Conservation (phyloP, 2,113 vertebrate species). For the Elgaria multicarinata region DNA sequence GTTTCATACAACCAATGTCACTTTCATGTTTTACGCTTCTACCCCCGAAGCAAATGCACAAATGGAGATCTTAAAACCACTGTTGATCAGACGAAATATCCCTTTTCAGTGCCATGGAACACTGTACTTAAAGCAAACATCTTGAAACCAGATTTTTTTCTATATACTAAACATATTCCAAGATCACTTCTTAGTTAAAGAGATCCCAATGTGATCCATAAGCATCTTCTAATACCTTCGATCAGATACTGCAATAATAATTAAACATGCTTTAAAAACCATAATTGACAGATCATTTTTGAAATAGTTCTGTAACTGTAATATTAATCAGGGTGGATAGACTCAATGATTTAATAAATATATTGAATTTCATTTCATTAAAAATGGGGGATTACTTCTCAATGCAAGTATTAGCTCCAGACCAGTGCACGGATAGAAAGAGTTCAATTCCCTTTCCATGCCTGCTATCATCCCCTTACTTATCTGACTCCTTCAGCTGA, state of each 20-base stretch:
- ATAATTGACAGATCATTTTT: background rate
- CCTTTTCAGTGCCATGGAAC: background rate
- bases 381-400: background rate
- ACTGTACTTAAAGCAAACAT: background rate
- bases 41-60: background rate
- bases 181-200: background rate
- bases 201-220: constrained; percentile 11
- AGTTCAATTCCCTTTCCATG: background rate
- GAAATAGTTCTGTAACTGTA: background rate
- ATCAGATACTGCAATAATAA: background rate
- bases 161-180: constrained; percentile 19
- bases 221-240: background rate
- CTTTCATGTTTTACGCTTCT: background rate
- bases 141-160: background rate
- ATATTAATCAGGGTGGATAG: background rate
- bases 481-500: background rate
- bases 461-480: background rate
- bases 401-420: background rate
- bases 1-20: background rate
- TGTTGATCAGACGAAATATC: no score
- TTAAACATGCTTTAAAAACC: background rate
- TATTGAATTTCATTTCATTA: background rate
- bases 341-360: background rate
- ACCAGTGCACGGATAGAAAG: background rate
- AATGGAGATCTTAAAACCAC: background rate